phyloP scores from a whole-genome alignment of 1,140 invertebrate genomes.

The Campoletis sonorensis region DNA sequence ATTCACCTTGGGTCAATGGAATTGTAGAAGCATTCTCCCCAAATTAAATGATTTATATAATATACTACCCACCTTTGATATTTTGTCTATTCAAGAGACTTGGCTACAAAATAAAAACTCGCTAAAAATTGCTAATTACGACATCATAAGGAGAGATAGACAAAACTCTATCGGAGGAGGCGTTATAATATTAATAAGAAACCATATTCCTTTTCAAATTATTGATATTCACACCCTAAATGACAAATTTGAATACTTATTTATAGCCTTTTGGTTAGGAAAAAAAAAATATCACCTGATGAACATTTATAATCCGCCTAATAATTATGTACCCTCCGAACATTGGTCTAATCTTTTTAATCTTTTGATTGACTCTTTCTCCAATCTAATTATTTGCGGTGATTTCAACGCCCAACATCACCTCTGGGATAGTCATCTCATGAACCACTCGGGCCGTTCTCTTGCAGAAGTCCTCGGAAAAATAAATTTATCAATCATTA shows the following conservation, averaged over 20 bases:
- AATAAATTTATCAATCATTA: not conserved
- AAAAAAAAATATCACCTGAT: not conserved
- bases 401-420: constrained; percentile 18
- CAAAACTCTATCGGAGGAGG: not conserved
- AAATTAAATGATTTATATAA: too few relatives aligned
- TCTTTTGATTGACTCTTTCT: not conserved
- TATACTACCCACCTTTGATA: too few relatives aligned
- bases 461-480: not conserved
- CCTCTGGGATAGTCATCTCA: not conserved
- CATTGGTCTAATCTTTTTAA: not conserved
- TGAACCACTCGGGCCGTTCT: not conserved
- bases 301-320: constrained; percentile 2
- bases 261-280: not conserved
- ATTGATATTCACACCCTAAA: not conserved
- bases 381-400: constrained; percentile 1
- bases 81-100: too few relatives aligned
- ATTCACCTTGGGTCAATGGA: too few relatives aligned
- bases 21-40: too few relatives aligned
- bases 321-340: not conserved
- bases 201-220: not conserved
- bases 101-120: too few relatives aligned
- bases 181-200: not conserved
- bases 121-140: too few relatives aligned
- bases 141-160: not conserved
- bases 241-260: not conserved